A percentile compares a stretch with the other conserved stretches of the same genome.
Evolutionary conservation across 2,797 vertebrate species (phyloP).

Genomic region (Peromyscus aztecus): DNA sequence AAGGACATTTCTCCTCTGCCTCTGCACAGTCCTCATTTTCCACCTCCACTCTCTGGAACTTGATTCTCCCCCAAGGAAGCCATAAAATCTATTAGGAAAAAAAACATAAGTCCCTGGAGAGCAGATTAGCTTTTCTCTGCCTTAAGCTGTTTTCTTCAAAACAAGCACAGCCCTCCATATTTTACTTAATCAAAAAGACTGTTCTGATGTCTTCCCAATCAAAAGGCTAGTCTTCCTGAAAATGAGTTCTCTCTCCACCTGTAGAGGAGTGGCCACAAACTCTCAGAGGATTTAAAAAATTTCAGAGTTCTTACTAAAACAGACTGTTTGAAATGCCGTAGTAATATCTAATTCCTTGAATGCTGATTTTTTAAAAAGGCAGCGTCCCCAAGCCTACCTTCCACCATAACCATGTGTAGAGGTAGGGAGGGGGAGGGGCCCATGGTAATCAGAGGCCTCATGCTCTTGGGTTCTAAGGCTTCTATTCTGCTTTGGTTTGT

Average conservation of each 20-base stretch:
- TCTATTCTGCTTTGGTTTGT: neutral
- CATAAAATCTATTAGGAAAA: neutral
- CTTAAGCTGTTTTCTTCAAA: slow-evolving; percentile 49
- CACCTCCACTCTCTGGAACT: neutral
- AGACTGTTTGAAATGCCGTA: neutral
- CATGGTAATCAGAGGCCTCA: neutral
- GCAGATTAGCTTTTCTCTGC: neutral
- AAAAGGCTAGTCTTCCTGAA: neutral
- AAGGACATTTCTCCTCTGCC: neutral
- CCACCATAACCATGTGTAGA: neutral
- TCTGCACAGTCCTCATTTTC: neutral
- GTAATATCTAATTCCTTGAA: neutral
- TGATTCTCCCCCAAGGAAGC: neutral
- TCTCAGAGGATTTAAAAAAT: neutral
- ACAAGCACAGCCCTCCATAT: neutral
- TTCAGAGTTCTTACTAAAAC: neutral
- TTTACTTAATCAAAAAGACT: slow-evolving; percentile 10
- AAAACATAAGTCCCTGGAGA: neutral
- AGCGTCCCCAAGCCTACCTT: neutral
- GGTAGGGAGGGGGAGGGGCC: fast-evolving
- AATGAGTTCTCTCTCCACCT: neutral
- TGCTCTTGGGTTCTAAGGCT: neutral
- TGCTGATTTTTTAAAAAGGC: neutral
- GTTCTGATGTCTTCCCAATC: neutral
- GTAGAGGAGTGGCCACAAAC: neutral